Percentiles rank a stretch among this genome's conserved stretches.
phyloP scores from a whole-genome alignment of 2,888 invertebrate species.

The Steinernema scapterisci region DNA sequence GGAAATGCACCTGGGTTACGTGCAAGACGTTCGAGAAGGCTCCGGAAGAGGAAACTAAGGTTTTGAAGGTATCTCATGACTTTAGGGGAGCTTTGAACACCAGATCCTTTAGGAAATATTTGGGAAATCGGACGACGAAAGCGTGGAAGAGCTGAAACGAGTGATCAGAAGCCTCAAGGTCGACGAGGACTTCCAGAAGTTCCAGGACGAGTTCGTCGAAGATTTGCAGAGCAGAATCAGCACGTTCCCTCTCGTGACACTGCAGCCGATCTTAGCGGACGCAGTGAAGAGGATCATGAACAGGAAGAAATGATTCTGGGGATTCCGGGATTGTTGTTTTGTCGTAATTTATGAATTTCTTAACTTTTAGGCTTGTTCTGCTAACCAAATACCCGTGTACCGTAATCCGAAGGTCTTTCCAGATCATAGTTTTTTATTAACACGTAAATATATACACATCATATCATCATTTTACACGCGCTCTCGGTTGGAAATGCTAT shows the following conservation, averaged over 20 bases:
- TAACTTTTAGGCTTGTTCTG: background rate
- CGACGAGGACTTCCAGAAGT: slow-evolving; percentile 45
- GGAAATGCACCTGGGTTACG: slow-evolving; percentile 87
- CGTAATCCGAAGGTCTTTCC: too few relatives aligned
- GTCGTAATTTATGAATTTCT: too few relatives aligned
- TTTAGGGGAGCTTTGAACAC: too few relatives aligned
- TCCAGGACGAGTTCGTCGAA: slow-evolving; percentile 22
- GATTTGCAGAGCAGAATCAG: background rate
- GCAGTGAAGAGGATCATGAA: slow-evolving; percentile 4
- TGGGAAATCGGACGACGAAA: slow-evolving; percentile 45
- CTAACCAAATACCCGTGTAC: too few relatives aligned
- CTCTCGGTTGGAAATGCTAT: slow-evolving; percentile 31
- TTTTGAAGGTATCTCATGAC: background rate
- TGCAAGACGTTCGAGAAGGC: slow-evolving; percentile 53
- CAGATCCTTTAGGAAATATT: slow-evolving; percentile 38
- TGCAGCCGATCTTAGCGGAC: background rate
- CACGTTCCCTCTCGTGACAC: background rate
- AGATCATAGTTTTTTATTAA: slow-evolving; percentile 10
- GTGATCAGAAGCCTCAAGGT: slow-evolving; percentile 45
- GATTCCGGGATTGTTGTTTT: background rate
- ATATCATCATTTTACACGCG: slow-evolving; percentile 17
- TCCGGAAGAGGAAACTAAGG: slow-evolving; percentile 36
- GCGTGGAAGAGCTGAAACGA: slow-evolving; percentile 38
- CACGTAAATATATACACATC: slow-evolving; percentile 14
- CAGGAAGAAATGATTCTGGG: background rate